Conservation (phyloP, 2,113 vertebrate genomes). For the Scomber colias region DNA sequence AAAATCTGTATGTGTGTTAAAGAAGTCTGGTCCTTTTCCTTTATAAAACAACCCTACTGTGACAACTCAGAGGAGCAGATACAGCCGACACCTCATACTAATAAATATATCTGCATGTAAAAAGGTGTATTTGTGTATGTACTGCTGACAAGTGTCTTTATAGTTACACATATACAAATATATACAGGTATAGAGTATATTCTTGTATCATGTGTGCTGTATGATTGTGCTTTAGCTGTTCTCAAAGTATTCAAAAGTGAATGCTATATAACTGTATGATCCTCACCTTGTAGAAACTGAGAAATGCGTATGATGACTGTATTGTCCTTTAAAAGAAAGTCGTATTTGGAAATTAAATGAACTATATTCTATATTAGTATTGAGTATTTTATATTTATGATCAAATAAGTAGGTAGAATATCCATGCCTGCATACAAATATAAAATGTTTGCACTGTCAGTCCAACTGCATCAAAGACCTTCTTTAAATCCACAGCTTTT, state of each 20-base stretch:
- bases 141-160: neutral
- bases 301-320: neutral
- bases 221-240: neutral
- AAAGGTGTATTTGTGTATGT: neutral
- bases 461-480: conserved; percentile 2
- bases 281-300: too few species aligned
- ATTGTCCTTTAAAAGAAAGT: neutral
- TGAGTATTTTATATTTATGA: neutral
- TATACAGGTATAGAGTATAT: neutral
- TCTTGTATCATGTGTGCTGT: neutral
- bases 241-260: neutral
- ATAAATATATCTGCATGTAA: neutral
- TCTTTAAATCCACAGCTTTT: conserved; percentile 18
- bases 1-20: conserved; percentile 84
- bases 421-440: neutral
- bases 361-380: neutral
- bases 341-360: neutral
- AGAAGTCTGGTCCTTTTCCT: conserved; percentile 83
- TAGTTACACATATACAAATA: neutral
- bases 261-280: neutral
- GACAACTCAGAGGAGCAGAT: conserved; percentile 79
- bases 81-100: conserved; percentile 4
- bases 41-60: conserved; percentile 85
- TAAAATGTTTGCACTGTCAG: neutral
- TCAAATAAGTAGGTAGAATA: neutral